Conservation (phyloP, 2,113 vertebrate genomes). For the Antennarius striatus region DNA sequence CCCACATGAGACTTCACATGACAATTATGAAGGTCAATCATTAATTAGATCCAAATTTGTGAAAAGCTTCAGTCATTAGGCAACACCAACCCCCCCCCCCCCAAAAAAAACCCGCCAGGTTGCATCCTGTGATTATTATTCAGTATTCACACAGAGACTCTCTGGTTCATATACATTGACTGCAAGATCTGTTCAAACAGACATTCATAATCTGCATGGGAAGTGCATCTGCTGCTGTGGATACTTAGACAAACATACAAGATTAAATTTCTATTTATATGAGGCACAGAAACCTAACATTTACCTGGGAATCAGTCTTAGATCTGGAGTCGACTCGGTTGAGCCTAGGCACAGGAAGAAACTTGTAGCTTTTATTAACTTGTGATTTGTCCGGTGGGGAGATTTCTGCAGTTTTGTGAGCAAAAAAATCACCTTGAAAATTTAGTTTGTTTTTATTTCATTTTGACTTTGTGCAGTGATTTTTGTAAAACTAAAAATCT, state of each 20-base stretch:
- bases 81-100: no score
- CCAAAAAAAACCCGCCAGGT: slow-evolving; percentile 48
- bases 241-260: slow-evolving; percentile 83
- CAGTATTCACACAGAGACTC: slow-evolving; percentile 59
- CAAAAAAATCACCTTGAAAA: slow-evolving; percentile 10
- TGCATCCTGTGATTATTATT: slow-evolving; percentile 71
- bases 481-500: neutral
- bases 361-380: slow-evolving; percentile 57
- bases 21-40: slow-evolving; percentile 11
- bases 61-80: slow-evolving; percentile 12
- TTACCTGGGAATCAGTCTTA: slow-evolving; percentile 73
- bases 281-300: slow-evolving; percentile 73
- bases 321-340: slow-evolving; percentile 52
- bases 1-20: neutral
- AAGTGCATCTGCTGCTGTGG: slow-evolving; percentile 77
- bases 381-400: slow-evolving; percentile 55
- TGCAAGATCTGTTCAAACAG: slow-evolving; percentile 76
- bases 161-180: slow-evolving; percentile 74
- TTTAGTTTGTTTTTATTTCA: neutral
- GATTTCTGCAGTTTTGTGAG: slow-evolving; percentile 11
- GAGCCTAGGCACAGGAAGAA: slow-evolving; percentile 55
- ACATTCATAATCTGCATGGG: slow-evolving; percentile 79
- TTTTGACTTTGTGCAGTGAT: slow-evolving; percentile 10
- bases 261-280: slow-evolving; percentile 87
- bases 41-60: slow-evolving; percentile 32